Percentiles rank a stretch among this genome's conserved stretches.
phyloP scores from a whole-genome alignment of 2,113 vertebrate genomes.

The Conger conger region DNA sequence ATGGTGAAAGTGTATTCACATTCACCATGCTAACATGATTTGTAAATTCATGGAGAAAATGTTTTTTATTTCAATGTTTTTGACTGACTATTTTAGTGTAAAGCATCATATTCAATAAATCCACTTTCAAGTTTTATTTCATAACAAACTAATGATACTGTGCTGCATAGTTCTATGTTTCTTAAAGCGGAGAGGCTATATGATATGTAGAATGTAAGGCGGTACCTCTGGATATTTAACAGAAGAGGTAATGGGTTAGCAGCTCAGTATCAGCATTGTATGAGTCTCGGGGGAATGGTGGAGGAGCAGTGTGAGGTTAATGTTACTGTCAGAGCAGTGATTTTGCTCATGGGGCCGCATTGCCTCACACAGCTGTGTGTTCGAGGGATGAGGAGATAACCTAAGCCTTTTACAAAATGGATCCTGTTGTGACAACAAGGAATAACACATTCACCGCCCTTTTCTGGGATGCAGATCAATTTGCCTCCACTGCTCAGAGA shows the following conservation, averaged over 20 bases:
- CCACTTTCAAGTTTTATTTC: neutral
- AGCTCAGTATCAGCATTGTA: neutral
- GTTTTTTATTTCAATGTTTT: neutral
- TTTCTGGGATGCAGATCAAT: neutral
- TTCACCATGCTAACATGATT: neutral
- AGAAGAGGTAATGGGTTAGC: neutral
- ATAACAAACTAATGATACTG: neutral
- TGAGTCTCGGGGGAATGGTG: neutral
- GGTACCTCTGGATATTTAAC: neutral
- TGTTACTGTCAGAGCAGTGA: neutral
- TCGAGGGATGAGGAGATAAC: neutral
- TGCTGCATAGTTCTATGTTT: neutral
- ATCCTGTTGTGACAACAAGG: constrained; percentile 6
- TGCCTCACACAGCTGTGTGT: neutral
- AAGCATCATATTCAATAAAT: neutral
- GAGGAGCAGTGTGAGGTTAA: neutral
- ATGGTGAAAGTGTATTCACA: neutral
- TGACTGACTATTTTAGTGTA: neutral
- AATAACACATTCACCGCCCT: neutral
- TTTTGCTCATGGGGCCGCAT: neutral
- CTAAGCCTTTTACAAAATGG: constrained; percentile 19
- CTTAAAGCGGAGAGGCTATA: neutral
- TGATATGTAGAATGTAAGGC: neutral
- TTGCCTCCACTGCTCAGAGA: neutral
- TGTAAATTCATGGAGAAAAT: neutral